These are phyloP conservation scores for Luperina testacea DNA, from an alignment of 2,888 invertebrate species.

Conservation along the genomic window DNA sequence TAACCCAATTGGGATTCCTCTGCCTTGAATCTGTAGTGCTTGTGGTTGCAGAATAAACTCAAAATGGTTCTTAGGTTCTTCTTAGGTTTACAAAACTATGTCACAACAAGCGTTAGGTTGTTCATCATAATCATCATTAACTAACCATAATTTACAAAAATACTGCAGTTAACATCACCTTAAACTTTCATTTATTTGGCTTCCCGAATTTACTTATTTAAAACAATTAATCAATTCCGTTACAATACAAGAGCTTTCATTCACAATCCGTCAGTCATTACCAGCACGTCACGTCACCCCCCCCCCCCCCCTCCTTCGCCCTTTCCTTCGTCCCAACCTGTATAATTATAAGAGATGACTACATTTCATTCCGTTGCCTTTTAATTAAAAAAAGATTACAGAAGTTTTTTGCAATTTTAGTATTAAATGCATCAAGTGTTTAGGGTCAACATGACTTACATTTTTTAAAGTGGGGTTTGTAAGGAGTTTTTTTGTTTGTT, in stretches of 20 bases:
- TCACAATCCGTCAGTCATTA: conserved; percentile 54
- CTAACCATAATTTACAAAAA: neutral
- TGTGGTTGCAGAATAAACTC: neutral
- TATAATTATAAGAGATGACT: conserved; percentile 75
- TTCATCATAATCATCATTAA: neutral
- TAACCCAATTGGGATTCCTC: neutral
- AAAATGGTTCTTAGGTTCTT: neutral
- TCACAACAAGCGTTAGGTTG: neutral
- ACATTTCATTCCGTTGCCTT: conserved; percentile 72
- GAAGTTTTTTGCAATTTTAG: conserved; percentile 70
- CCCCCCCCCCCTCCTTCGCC: neutral
- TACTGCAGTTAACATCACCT: neutral
- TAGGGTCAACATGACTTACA: conserved; percentile 64
- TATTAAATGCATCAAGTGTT: conserved; percentile 53
- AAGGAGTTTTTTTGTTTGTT: conserved; percentile 47
- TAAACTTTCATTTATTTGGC: neutral
- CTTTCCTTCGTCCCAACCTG: conserved; percentile 36
- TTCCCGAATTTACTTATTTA: conserved; percentile 3
- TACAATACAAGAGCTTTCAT: conserved; percentile 39
- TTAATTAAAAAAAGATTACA: conserved; percentile 79
- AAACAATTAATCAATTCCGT: conserved; percentile 36
- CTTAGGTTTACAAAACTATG: neutral
- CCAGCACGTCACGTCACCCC: conserved; percentile 22
- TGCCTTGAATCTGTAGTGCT: neutral
- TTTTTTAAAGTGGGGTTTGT: conserved; percentile 54